phyloP scores from a whole-genome alignment of 1,140 invertebrate genomes.

The Hyphantria cunea region DNA sequence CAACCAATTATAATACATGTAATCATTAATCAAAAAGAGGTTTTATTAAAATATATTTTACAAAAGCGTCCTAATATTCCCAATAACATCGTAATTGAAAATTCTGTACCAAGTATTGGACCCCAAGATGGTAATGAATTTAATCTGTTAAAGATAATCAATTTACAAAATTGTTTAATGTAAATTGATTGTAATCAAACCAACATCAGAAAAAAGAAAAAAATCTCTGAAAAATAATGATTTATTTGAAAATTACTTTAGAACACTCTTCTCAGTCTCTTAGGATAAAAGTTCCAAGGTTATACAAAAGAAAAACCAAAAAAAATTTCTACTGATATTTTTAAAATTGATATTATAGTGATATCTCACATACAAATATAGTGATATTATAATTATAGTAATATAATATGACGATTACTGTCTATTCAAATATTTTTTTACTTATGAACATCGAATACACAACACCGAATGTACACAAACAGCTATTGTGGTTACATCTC shows the following conservation, averaged over 20 bases:
- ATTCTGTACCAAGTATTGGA: slow-evolving; percentile 51
- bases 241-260: slow-evolving; percentile 61
- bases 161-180: slow-evolving; percentile 5
- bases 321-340: slow-evolving; percentile 21
- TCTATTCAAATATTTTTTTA: slow-evolving; percentile 23
- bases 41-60: no score
- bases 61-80: no score
- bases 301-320: slow-evolving; percentile 43
- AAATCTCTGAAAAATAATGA: slow-evolving; percentile 34
- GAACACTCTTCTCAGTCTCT: slow-evolving; percentile 78
- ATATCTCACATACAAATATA: slow-evolving; percentile 13
- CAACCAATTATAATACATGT: no score
- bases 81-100: no score
- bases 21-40: no score
- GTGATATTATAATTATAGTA: slow-evolving; percentile 6
- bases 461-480: slow-evolving; percentile 26
- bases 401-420: slow-evolving; percentile 10
- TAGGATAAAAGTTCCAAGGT: slow-evolving; percentile 69
- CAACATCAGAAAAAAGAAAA: slow-evolving; percentile 12
- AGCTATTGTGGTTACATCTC: slow-evolving; percentile 25
- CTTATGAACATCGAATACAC: slow-evolving; percentile 24
- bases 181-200: slow-evolving; percentile 42
- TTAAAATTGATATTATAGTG: slow-evolving; percentile 10
- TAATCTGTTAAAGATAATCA: slow-evolving; percentile 28
- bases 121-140: slow-evolving; percentile 39